Evolutionary conservation across 1,140 invertebrate genomes (phyloP).

Genomic region (Rhyzopertha dominica): DNA sequence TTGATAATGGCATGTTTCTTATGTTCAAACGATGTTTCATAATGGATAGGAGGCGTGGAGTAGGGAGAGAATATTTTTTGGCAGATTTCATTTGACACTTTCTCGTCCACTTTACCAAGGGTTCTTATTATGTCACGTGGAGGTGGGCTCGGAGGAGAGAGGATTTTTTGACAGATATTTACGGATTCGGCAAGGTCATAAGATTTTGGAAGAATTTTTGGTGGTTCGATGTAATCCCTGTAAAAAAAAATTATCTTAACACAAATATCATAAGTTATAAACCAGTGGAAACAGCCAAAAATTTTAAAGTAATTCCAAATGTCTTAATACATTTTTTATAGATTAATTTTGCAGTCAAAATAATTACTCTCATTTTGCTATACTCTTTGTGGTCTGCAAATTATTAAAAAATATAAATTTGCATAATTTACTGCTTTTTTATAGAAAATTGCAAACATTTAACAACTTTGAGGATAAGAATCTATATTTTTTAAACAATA

Average conservation of each 20-base stretch:
- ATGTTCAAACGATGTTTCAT: constrained; percentile 40
- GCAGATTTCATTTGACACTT: constrained; percentile 13
- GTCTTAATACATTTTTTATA: no score
- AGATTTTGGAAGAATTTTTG: constrained; percentile 23
- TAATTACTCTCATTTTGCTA: no score
- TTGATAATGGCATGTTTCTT: constrained; percentile 40
- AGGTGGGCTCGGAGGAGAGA: constrained; percentile 14
- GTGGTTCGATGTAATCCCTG: constrained; percentile 25
- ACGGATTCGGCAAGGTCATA: constrained; percentile 31
- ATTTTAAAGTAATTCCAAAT: no score
- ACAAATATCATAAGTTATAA: no score
- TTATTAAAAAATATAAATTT: no score
- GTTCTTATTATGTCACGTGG: constrained; percentile 3
- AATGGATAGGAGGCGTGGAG: constrained; percentile 28
- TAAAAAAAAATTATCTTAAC: constrained; percentile 14
- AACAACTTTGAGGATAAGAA: no score
- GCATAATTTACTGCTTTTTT: no score
- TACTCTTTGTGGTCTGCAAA: no score
- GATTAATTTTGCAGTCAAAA: no score
- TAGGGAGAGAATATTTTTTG: constrained; percentile 9
- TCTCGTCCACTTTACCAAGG: constrained; percentile 11
- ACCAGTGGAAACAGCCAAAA: no score
- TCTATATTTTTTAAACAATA: no score
- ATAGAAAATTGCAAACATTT: no score
- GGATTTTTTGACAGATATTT: constrained; percentile 33